Base-by-base conservation (phyloP, 2,888 invertebrate species). In the Eremobia ochroleuca region DNA sequence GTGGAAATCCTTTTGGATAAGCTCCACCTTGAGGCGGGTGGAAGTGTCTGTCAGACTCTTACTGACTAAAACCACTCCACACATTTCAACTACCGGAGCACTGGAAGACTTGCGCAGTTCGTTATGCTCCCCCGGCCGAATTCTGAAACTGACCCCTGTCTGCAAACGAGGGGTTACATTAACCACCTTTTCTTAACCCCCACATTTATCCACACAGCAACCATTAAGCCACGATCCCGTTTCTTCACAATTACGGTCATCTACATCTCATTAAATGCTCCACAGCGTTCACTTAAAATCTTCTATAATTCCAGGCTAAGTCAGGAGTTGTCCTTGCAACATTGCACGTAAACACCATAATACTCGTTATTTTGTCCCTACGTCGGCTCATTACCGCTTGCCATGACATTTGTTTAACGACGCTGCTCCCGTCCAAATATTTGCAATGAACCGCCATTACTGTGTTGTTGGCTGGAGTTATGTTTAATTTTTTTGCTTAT, bases 321-420 rank as follows among this genome's bases (percentile, higher is more conserved):
- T 78, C 49, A 76, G 73, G 64, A 59, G 31, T 43, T 65, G 79
- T n/a, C 87, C 79, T 86, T 85, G 83, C 71, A 74, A 62, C 71
- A 64, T 55, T 68, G 79, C 77, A 85, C 61, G 79, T 78, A 77
- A 81, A 81, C 85, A 83, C 65, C 70, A 86, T 77, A 87, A 87
- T 76, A 81, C 76, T 76, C 78, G 77, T 89, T 87, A 79, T 79
- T 83, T 77, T 73, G 77, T 81, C 74, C 77, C 79, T 49, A 68
- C 72, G 76, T 61, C 49, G 81, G 74, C 78, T 87, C 84, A 87
- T 88, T 87, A 87, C 77, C 59, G 77, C 46, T 82, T 73, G 65
- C 80, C 79, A 69, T 82, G 87, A 83, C 88, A 86, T 87, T 87
- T 87, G 73, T 65, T 66, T 88, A 87, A 88, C 83, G 76, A 75